Conservation (phyloP, 64 coral and sea anemone species). For the Pocillopora damicornis region DNA sequence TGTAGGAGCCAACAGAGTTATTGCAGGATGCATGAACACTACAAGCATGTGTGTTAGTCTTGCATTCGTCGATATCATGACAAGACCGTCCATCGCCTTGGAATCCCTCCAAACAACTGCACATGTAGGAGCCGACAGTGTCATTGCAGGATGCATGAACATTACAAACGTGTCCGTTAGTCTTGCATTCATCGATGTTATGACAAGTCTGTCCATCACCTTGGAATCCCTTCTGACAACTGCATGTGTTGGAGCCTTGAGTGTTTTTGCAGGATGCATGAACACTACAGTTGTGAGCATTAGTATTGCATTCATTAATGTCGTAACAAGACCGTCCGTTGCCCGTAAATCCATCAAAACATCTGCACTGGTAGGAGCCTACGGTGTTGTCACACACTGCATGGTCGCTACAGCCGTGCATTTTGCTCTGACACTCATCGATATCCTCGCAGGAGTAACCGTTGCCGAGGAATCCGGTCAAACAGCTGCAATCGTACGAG, state of each 20-base stretch:
- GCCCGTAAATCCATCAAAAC: not conserved
- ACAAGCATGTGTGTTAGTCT: not conserved
- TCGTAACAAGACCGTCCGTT: no score
- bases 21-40: not conserved
- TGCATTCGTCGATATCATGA: not conserved
- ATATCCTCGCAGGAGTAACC: not conserved
- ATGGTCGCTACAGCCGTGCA: conserved; percentile 1
- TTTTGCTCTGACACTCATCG: not conserved
- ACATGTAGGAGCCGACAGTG: not conserved
- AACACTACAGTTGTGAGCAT: no score
- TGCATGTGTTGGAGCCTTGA: conserved; percentile 11
- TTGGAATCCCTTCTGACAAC: not conserved
- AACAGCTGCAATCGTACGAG: conserved; percentile 21
- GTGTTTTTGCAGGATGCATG: no score
- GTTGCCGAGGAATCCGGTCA: not conserved
- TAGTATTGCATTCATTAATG: no score
- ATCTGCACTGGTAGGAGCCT: conserved; percentile 30
- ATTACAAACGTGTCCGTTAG: not conserved
- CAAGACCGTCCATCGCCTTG: not conserved
- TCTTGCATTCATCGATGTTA: not conserved
- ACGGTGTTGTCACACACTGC: conserved; percentile 19
- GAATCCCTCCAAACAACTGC: not conserved
- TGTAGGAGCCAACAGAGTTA: not conserved
- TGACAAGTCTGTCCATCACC: not conserved
- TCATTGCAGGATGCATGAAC: not conserved